These are phyloP conservation scores for Erythrocebus patas DNA, from an alignment of 2,113 vertebrate species.

Conservation along the genomic window DNA sequence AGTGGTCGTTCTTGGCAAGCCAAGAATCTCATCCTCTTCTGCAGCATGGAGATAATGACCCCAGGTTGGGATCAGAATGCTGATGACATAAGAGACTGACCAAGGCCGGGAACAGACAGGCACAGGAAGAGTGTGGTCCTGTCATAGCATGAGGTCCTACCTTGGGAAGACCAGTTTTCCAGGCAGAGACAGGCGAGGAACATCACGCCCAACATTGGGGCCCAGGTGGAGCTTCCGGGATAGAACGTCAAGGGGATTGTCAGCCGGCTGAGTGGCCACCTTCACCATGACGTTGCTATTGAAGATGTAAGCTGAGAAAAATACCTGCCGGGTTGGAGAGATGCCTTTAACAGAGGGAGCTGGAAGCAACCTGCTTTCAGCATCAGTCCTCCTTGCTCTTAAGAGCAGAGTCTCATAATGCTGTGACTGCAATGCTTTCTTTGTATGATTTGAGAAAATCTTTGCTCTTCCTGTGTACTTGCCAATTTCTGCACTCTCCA, in stretches of 20 bases:
- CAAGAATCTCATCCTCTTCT: neutral
- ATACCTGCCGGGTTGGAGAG: conserved; percentile 86
- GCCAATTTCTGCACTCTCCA: neutral
- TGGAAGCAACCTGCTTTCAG: neutral
- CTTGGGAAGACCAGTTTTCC: conserved; percentile 99
- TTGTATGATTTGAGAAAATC: neutral
- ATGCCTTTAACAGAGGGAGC: neutral
- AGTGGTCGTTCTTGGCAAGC: neutral
- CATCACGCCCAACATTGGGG: conserved; percentile 94
- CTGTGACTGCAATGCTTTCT: neutral
- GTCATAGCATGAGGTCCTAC: conserved; percentile 76
- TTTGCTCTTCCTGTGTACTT: neutral
- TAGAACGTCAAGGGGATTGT: conserved; percentile 97
- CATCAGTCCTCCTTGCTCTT: neutral
- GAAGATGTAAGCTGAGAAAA: conserved; percentile 99
- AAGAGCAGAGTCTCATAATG: neutral
- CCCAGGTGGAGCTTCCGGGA: conserved; percentile 98
- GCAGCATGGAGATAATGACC: neutral
- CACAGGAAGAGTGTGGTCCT: neutral
- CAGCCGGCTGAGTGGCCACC: conserved; percentile 98
- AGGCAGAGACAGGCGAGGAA: conserved; percentile 96
- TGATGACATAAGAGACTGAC: neutral
- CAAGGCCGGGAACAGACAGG: neutral
- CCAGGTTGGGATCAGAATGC: neutral
- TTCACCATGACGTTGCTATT: conserved; percentile 99